phyloP scores from a whole-genome alignment of 2,113 vertebrate species.

The Pseudopipra pipra region DNA sequence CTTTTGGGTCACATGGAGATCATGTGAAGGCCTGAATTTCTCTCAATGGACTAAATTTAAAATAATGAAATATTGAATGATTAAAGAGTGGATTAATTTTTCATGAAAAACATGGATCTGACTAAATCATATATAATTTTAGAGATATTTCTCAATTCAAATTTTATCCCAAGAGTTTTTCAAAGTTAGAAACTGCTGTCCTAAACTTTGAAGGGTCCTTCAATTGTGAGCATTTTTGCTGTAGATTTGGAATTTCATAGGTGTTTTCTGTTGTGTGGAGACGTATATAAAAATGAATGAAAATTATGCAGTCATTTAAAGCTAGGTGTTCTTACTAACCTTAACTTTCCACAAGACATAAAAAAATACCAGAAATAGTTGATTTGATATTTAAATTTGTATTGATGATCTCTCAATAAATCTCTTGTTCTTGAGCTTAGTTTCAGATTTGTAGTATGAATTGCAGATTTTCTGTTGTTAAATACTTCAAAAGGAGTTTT shows the following conservation, averaged over 20 bases:
- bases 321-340: too few species aligned
- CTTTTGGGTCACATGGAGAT: not conserved
- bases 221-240: not conserved
- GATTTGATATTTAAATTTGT: not conserved
- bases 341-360: not conserved
- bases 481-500: not conserved
- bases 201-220: not conserved
- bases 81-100: not conserved
- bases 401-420: not conserved
- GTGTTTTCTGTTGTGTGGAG: not conserved
- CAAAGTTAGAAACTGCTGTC: not conserved
- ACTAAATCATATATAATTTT: not conserved
- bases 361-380: not conserved
- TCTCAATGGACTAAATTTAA: not conserved
- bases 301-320: not conserved
- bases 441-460: not conserved
- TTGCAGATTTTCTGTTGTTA: not conserved
- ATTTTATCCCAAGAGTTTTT: not conserved
- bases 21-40: not conserved
- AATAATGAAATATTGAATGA: not conserved
- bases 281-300: not conserved
- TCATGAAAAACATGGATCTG: not conserved
- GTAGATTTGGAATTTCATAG: not conserved
- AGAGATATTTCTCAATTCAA: not conserved
- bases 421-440: not conserved